Evolutionary conservation across 2,113 vertebrate species (phyloP).

Genomic region (Campylorhamphus procurvoides): DNA sequence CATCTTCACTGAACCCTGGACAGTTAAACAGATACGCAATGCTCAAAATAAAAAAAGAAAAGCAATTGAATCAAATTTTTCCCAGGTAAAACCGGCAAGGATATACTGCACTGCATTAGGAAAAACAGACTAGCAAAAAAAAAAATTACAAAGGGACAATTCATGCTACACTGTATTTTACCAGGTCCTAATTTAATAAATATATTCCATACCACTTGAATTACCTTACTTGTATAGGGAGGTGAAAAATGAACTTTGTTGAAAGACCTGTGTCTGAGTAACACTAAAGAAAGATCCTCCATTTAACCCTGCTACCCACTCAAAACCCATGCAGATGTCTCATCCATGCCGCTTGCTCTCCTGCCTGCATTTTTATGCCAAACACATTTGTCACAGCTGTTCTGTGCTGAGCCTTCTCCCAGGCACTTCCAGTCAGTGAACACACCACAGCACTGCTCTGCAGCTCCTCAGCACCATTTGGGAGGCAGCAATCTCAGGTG

Average conservation of each 20-base stretch:
- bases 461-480: not conserved
- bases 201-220: not conserved
- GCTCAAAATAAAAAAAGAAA: not conserved
- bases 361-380: not conserved
- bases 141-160: rapidly evolving
- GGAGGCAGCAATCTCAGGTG: not conserved
- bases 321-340: not conserved
- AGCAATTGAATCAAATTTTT: not conserved
- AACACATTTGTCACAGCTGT: not conserved
- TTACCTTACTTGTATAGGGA: not conserved
- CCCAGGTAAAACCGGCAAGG: not conserved
- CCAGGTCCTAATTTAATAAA: not conserved
- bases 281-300: not conserved
- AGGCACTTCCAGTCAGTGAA: not conserved
- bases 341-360: not conserved
- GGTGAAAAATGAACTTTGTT: not conserved
- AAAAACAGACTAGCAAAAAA: not conserved
- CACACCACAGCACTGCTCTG: not conserved
- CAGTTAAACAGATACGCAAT: not conserved
- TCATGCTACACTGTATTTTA: not conserved
- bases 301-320: not conserved
- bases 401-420: not conserved
- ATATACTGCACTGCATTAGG: not conserved
- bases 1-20: not conserved
- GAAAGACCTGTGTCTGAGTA: not conserved